These are phyloP conservation scores for Oxycera nigricornis DNA, from an alignment of 2,888 invertebrate genomes.

Conservation along the genomic window DNA sequence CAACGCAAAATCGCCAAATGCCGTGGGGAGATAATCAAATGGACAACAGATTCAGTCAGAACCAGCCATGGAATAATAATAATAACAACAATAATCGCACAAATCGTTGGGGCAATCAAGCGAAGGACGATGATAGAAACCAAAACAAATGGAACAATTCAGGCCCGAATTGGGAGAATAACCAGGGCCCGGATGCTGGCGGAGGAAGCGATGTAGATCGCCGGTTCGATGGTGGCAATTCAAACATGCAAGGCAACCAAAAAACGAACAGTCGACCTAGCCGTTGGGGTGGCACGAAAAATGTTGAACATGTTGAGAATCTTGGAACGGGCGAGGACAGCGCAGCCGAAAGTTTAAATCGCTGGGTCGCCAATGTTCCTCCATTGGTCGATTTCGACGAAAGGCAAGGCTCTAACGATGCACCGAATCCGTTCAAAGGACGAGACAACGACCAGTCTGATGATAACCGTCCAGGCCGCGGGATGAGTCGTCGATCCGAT, in stretches of 20 bases:
- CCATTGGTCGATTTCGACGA: background rate
- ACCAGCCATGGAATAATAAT: slow-evolving; percentile 10
- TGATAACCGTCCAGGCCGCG: slow-evolving; percentile 3
- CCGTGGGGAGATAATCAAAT: slow-evolving; percentile 10
- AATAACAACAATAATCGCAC: slow-evolving; percentile 4
- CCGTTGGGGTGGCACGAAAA: slow-evolving; percentile 23
- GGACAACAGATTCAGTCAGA: slow-evolving; percentile 17
- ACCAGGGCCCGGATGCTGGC: slow-evolving; percentile 42
- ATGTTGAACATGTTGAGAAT: background rate
- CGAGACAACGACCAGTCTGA: background rate
- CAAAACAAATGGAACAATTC: slow-evolving; percentile 12
- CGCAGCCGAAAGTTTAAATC: background rate
- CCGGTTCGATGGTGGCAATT: background rate
- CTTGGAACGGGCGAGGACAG: background rate
- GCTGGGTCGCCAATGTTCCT: slow-evolving; percentile 6
- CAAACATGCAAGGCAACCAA: background rate
- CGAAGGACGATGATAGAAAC: slow-evolving; percentile 31
- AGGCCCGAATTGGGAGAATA: slow-evolving; percentile 2
- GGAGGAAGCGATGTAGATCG: slow-evolving; percentile 31
- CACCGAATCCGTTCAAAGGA: background rate
- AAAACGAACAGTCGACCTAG: background rate
- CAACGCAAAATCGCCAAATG: slow-evolving; percentile 20
- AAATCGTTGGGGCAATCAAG: slow-evolving; percentile 29
- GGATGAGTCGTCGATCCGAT: slow-evolving; percentile 14
- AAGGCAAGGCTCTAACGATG: background rate